Conservation (phyloP, 2,888 invertebrate genomes). For the Boloria euphrosyne region DNA sequence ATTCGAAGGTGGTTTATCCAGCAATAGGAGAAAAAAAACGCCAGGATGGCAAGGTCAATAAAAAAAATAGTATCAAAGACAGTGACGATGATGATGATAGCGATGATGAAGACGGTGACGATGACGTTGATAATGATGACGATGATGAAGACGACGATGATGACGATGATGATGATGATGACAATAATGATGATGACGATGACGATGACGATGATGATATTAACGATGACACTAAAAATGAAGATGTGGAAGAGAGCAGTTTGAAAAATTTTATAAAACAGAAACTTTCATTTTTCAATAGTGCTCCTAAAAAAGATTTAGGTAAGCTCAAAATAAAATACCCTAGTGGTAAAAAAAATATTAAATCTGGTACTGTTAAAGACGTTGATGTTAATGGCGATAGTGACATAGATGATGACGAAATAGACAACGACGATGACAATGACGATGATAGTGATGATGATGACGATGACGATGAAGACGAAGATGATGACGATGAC, state of each 20-base stretch:
- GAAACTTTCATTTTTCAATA: conserved; percentile 42
- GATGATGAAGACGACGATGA: conserved; percentile 72
- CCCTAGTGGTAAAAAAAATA: conserved; percentile 46
- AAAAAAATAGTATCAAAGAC: conserved; percentile 61
- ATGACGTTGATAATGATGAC: conserved; percentile 70
- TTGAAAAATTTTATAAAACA: conserved; percentile 30
- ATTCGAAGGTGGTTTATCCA: conserved; percentile 60
- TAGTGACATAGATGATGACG: conserved; percentile 67
- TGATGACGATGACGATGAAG: conserved; percentile 61
- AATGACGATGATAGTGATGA: conserved; percentile 70
- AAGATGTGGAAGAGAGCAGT: conserved; percentile 67
- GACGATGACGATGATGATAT: conserved; percentile 64
- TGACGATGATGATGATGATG: conserved; percentile 70
- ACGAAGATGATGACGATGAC: conserved; percentile 75
- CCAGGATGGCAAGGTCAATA: conserved; percentile 45
- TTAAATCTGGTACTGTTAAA: conserved; percentile 49
- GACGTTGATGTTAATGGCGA: conserved; percentile 73
- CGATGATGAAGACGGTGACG: conserved; percentile 68
- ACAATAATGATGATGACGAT: conserved; percentile 65
- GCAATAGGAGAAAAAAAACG: conserved; percentile 41
- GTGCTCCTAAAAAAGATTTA: conserved; percentile 61
- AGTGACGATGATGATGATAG: conserved; percentile 72
- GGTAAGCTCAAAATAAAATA: conserved; percentile 27
- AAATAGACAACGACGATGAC: conserved; percentile 51
- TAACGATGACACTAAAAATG: conserved; percentile 65